Evolutionary conservation across 2,113 vertebrate species (phyloP).

Genomic region (Rhinopomastus cyanomelas): DNA sequence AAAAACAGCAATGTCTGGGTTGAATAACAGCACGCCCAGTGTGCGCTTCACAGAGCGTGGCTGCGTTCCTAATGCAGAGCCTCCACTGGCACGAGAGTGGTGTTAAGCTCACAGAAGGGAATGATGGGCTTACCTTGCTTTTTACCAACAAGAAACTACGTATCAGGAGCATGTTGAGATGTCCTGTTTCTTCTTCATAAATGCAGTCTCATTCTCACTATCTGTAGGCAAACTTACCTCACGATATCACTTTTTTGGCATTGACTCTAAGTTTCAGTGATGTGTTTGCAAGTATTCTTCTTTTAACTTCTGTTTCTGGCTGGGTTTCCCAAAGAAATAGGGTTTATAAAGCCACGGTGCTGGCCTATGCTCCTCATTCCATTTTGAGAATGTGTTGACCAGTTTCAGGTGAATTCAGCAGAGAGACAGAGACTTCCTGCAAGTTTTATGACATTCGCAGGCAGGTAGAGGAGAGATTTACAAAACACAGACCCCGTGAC

Average conservation of each 20-base stretch:
- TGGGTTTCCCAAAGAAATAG: not conserved
- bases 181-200: not conserved
- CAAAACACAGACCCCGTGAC: too few species aligned
- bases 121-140: not conserved
- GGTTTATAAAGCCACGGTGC: not conserved
- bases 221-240: not conserved
- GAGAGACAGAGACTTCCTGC: not conserved
- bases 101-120: not conserved
- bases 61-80: not conserved
- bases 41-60: not conserved
- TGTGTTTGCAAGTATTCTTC: not conserved
- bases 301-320: not conserved
- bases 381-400: not conserved
- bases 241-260: not conserved
- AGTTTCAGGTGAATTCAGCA: not conserved
- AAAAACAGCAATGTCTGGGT: not conserved
- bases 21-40: not conserved
- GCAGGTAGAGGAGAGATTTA: not conserved
- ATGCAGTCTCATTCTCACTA: not conserved
- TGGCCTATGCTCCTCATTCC: not conserved
- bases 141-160: not conserved
- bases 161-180: not conserved
- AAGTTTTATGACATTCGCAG: not conserved
- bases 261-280: not conserved
- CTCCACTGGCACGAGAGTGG: not conserved